Conservation (phyloP, 30 jellyfish, hydroid and myxozoan species). For the Pseudorhiza aurosa region DNA sequence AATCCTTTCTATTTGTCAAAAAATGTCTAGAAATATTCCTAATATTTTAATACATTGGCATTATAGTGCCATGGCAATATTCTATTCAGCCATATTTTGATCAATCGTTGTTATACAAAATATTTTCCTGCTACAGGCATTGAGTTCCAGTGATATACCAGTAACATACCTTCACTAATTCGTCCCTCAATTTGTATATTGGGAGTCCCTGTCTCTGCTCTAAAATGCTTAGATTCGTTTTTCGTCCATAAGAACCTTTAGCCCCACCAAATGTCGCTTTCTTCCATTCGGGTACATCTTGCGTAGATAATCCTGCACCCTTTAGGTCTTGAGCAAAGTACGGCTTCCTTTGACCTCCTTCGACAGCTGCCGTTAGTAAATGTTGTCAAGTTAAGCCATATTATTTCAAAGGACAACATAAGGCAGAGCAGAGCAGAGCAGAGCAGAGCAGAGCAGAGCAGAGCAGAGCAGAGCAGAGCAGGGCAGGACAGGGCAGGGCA, state of each 20-base stretch:
- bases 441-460: too few species aligned
- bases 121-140: too few species aligned
- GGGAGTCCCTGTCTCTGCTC: slow-evolving; percentile 98
- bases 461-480: too few species aligned
- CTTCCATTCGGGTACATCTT: slow-evolving; percentile 99
- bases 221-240: slow-evolving; percentile 75
- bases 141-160: too few species aligned
- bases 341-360: slow-evolving; percentile 95
- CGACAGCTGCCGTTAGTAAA: slow-evolving; percentile 64
- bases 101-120: too few species aligned
- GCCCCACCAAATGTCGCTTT: slow-evolving; percentile 98
- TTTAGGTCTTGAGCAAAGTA: slow-evolving; percentile 96
- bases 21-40: too few species aligned
- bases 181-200: slow-evolving; percentile 82
- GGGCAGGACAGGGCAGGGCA: too few species aligned
- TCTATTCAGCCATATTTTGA: too few species aligned
- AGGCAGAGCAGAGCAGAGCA: too few species aligned
- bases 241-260: slow-evolving; percentile 92
- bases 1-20: too few species aligned
- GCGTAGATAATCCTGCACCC: slow-evolving; percentile 84
- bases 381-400: not conserved
- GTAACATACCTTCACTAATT: slow-evolving; percentile 84
- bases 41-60: too few species aligned
- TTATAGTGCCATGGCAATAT: too few species aligned
- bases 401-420: not conserved